phyloP scores from a whole-genome alignment of 1,140 invertebrate genomes.

The Lordiphosa collinella region DNA sequence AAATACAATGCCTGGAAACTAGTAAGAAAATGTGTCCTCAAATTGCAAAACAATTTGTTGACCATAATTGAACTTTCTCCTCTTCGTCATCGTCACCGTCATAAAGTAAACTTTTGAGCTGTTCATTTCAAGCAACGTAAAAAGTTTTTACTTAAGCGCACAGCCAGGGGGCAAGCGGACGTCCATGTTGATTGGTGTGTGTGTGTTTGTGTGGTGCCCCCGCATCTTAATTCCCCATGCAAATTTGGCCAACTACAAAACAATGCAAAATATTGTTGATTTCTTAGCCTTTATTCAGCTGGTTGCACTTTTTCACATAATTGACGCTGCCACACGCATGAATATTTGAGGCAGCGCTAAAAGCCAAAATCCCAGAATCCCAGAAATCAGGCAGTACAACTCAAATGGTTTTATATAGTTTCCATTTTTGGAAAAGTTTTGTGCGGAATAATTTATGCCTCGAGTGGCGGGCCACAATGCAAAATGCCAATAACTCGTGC shows the following conservation, averaged over 20 bases:
- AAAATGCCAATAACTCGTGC: constrained; percentile 44
- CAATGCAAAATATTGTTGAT: constrained; percentile 20
- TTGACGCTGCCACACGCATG: constrained; percentile 38
- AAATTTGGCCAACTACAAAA: constrained; percentile 27
- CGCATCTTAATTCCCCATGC: constrained; percentile 19
- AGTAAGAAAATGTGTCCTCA: constrained; percentile 73
- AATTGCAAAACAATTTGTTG: constrained; percentile 77
- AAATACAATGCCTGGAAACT: constrained; percentile 28
- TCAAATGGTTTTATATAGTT: constrained; percentile 1
- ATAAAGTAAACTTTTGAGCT: constrained; percentile 42
- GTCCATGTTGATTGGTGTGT: constrained; percentile 24
- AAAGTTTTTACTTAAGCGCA: constrained; percentile 36
- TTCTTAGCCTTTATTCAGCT: no score
- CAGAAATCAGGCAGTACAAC: constrained; percentile 1
- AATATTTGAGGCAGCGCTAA: constrained; percentile 47
- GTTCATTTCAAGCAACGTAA: constrained; percentile 43
- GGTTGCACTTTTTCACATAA: constrained; percentile 15
- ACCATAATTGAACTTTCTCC: constrained; percentile 76
- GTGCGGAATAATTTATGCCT: constrained; percentile 58
- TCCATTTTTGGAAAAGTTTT: constrained; percentile 49
- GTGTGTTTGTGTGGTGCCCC: background rate
- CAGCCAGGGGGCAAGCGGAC: constrained; percentile 61
- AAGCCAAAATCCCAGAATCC: constrained; percentile 14
- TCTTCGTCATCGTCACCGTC: constrained; percentile 27
- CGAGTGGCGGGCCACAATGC: constrained; percentile 25